Evolutionary conservation across 1,140 invertebrate genomes (phyloP).

Genomic region (Hyphantria cunea): DNA sequence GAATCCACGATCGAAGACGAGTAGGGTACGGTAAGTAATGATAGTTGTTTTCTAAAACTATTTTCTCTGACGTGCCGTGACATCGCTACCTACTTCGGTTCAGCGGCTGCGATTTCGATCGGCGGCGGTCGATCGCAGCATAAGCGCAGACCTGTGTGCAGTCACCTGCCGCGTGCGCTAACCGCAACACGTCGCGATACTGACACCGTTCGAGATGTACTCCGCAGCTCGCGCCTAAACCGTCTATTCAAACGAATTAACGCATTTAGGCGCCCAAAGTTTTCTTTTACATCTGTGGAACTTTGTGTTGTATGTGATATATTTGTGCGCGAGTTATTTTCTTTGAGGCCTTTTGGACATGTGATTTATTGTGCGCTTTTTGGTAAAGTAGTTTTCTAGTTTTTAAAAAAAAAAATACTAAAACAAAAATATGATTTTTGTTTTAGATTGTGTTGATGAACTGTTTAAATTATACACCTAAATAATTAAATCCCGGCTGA

Average conservation of each 20-base stretch:
- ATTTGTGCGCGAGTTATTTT: conserved; percentile 35
- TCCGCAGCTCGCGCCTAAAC: conserved; percentile 33
- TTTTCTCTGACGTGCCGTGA: conserved; percentile 59
- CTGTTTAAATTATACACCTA: too few species aligned
- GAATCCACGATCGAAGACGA: conserved; percentile 33
- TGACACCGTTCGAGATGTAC: conserved; percentile 29
- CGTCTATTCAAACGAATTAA: conserved; percentile 41
- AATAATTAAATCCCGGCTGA: too few species aligned
- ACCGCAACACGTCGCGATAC: conserved; percentile 39
- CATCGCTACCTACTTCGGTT: conserved; percentile 59
- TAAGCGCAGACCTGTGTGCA: conserved; percentile 27
- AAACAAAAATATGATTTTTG: too few species aligned
- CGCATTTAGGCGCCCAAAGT: conserved; percentile 32
- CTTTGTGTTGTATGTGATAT: conserved; percentile 35
- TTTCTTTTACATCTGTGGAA: conserved; percentile 35
- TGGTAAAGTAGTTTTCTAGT: conserved; percentile 25
- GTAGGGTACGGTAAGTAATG: conserved; percentile 46
- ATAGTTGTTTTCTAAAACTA: conserved; percentile 50
- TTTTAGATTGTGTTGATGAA: too few species aligned
- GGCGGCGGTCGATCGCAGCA: conserved; percentile 19
- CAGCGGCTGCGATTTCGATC: conserved; percentile 33
- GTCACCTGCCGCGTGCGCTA: conserved; percentile 51
- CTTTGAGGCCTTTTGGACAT: conserved; percentile 35
- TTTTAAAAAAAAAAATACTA: background rate
- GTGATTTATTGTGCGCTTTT: conserved; percentile 20